Conservation (phyloP, 1,140 invertebrate species). For the Cyclina sinensis region DNA sequence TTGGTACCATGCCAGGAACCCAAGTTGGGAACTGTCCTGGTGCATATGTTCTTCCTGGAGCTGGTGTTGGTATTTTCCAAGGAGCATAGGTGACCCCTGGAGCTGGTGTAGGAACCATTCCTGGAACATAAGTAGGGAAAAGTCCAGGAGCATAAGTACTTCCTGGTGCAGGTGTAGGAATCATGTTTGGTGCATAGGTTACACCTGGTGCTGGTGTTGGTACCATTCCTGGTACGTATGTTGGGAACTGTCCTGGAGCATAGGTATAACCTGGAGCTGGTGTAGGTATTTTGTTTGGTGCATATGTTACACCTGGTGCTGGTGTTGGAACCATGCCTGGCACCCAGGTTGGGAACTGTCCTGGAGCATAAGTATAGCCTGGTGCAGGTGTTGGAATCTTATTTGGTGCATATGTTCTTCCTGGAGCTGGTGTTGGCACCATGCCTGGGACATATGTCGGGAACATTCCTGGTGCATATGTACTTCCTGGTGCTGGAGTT, state of each 20-base stretch:
- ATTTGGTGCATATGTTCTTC: slow-evolving; percentile 70
- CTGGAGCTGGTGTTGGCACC: slow-evolving; percentile 70
- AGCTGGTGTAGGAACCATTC: slow-evolving; percentile 65
- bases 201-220: slow-evolving; percentile 72
- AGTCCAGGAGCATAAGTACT: slow-evolving; percentile 69
- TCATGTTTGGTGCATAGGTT: slow-evolving; percentile 68
- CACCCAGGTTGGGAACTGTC: slow-evolving; percentile 52
- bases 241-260: slow-evolving; percentile 52
- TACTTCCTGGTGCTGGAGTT: slow-evolving; percentile 72
- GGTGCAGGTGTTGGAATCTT: slow-evolving; percentile 69
- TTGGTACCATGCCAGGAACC: slow-evolving; percentile 59
- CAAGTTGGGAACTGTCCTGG: slow-evolving; percentile 69
- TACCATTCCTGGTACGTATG: slow-evolving; percentile 56
- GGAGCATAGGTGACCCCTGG: slow-evolving; percentile 69
- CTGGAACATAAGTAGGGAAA: slow-evolving; percentile 68
- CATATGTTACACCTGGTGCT: slow-evolving; percentile 64
- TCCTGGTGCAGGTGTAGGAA: slow-evolving; percentile 68
- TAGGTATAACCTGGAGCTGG: slow-evolving; percentile 67
- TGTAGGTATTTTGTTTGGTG: slow-evolving; percentile 65
- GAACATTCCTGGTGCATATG: slow-evolving; percentile 65
- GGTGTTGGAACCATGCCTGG: slow-evolving; percentile 66
- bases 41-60: slow-evolving; percentile 70
- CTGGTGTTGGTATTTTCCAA: slow-evolving; percentile 64
- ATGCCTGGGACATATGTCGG: slow-evolving; percentile 67
- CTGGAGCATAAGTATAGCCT: slow-evolving; percentile 69